Evolutionary conservation across 1,140 invertebrate species (phyloP), one percentile per base, ranked within the genome.

Genomic region (Nilaparvata lugens): DNA sequence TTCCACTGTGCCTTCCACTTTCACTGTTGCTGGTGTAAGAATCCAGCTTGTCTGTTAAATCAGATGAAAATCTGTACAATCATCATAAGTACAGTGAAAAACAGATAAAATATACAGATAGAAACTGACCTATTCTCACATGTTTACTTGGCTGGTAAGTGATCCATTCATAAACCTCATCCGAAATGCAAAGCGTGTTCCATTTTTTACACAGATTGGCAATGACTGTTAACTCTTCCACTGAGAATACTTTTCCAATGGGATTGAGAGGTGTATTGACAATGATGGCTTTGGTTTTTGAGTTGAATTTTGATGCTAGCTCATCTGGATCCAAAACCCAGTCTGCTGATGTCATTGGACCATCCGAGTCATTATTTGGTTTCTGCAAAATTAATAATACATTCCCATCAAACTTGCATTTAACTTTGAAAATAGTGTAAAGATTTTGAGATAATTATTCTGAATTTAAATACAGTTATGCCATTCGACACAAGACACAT

Each of bases 121-220:
- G 13, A 35, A 53, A 69, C 71, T 76, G 76, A 89, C 89, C 89
- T 62, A 97, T 96, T 70, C 93, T 81, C 60, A 95, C 83, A 75
- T 98, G 96, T 71, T 93, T 79, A 45, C 83, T 77, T 1, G 87
- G 87, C 69, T 89, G 82, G 71, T 91, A 98, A 19, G 94, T 87
- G 66, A 99, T 83, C 91, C 94, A 98, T 75, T 99, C 97, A 66
- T 99, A 99, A 1, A 99, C 97, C 76, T 99, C 97, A 76, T 99
- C 96, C 5, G 92, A 87, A 18, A 99, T 76, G 58, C 93, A 94
- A 5, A 98, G 74, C 5, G 89, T 86, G 74, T 99, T 87, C 81
- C 93, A 87, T 71, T 98, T 95, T 68, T 89, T 91, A 69, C 93
- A 97, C 42, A 99, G 75, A 67, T 85, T 70, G 77, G 74, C 94